Base-by-base conservation (phyloP, 2,797 vertebrate genomes). In the Mareca strepera region DNA sequence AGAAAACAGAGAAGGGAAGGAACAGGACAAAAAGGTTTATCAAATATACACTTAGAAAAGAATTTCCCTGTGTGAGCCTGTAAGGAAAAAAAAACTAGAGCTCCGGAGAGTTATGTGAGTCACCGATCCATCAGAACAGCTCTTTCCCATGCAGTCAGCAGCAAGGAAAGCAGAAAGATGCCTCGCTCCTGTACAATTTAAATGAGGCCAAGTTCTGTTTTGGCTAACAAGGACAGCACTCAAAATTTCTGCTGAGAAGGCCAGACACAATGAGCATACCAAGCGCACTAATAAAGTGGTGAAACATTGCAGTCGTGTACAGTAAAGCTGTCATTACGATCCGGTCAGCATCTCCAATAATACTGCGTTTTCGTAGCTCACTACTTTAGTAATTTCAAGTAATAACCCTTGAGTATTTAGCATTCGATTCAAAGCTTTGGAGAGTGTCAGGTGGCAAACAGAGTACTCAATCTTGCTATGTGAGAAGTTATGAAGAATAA, bases 221-320 rank as follows among this genome's bases (percentile, higher is more conserved):
- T 60, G 90, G 72, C 87, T 94, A 96, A 96, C 93, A 83, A 94
- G 91, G 56, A 93, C 60, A 94, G 79, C 43, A 81, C 70, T 83
- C 88, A 83, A 74, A 81, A 94, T 96, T 96, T 96, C 85, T 97
- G 97, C 97, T 97, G 96, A 97, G 94, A 68, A 88, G 73, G 93
- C 56, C 93, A 96, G 93, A 97, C 72, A 81, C 78, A 92, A 72
- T 2, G 21, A 95, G 85, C 86, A 77, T 63, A 91, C 64, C 89
- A 67, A 95, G 92, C 70, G 79, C 41, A 96, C 88, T 90, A 87
- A 92, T 70, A 93, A 73, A 84, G 69, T 95, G 94, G 90, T 31
- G 91, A 90, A 94, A 96, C 94, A 43, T 33, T 76, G 93, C 52
- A 86, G 76, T 80, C 60, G 10, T 75, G 94, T 63, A 86, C 17